Base-by-base conservation (phyloP, 64 coral and sea anemone species). In the Montipora cactus region DNA sequence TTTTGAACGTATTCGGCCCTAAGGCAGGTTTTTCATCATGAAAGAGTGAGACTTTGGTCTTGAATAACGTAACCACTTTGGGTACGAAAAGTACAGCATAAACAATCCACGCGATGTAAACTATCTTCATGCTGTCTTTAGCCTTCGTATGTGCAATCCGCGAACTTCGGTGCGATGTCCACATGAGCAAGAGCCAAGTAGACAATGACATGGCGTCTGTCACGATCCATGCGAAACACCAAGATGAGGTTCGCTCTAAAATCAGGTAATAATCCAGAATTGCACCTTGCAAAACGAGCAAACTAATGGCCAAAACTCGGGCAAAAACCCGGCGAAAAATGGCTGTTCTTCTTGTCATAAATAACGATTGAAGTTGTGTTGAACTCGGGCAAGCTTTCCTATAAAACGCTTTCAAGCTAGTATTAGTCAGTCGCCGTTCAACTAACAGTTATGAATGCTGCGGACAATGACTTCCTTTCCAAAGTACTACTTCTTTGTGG, bases 1-100 rank as follows among this genome's bases (percentile, higher is more conserved):
- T 94, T 80, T 99, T 99, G 11, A 99, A 19, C 64, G 89, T 93
- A 48, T 99, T 99, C 4, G 95, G 92, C 22, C 92, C 92, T 28
- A 96, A 95, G 5, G 96, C 75, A 77, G 49, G 87, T 18, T 89
- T 80, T 14, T 91, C 55, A 25, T 96, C 92, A 0, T 96, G 67
- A 1, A 94, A 87, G n/a, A 89, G 57, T 37, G 53, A 64, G 9
- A 72, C 59, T 19, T 95, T 80, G 0, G 51, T 45, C 62, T 90
- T 95, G 67, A 99, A 96, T 13, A 99, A 59, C 11, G 95, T 95
- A 13, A 89, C 89, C 3, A 95, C 76, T 75, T 99, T 92, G 1
- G 97, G 97, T 0, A 96, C 88, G 7, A 99, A 70, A 89, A 96
- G 97, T 15, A 94, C 6, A 0, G 91, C 83, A 14, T 99, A 99